Evolutionary conservation across 2,113 vertebrate genomes (phyloP).

Genomic region (Verasper variegatus): DNA sequence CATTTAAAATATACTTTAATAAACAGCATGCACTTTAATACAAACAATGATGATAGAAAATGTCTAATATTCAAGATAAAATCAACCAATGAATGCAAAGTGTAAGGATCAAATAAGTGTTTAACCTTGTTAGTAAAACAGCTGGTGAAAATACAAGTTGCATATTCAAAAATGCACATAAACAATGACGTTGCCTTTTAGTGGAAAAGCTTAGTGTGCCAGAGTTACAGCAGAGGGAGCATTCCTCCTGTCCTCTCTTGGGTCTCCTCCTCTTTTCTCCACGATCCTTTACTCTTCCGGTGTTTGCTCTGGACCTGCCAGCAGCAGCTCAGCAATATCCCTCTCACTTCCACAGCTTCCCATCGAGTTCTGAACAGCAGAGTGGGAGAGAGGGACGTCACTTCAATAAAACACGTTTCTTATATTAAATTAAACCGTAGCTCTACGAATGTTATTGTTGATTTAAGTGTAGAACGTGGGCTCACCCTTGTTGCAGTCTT

Average conservation of each 20-base stretch:
- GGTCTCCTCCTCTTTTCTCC: constrained; percentile 33
- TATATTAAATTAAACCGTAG: background rate
- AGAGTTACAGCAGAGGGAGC: constrained; percentile 71
- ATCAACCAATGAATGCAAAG: constrained; percentile 23
- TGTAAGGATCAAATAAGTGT: constrained; percentile 32
- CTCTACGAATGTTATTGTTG: background rate
- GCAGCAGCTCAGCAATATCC: constrained; percentile 65
- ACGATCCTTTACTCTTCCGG: constrained; percentile 34
- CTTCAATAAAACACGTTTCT: constrained; percentile 2
- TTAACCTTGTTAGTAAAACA: constrained; percentile 34
- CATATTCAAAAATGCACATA: constrained; percentile 9
- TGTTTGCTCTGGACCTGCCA: constrained; percentile 92
- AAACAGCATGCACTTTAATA: constrained; percentile 57
- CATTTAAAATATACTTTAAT: constrained; percentile 43
- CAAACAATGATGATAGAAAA: constrained; percentile 12
- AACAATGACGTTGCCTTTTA: constrained; percentile 28
- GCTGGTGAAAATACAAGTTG: constrained; percentile 42
- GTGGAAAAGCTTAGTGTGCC: constrained; percentile 48
- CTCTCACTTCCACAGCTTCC: constrained; percentile 90
- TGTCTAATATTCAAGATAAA: constrained; percentile 11
- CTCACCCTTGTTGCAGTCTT: constrained; percentile 92
- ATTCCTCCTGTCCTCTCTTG: constrained; percentile 68
- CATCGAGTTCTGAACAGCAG: constrained; percentile 88
- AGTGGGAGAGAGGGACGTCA: background rate
- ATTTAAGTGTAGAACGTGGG: background rate